phyloP scores from a whole-genome alignment of 2,888 invertebrate species.

The Leucophenga maculata region DNA sequence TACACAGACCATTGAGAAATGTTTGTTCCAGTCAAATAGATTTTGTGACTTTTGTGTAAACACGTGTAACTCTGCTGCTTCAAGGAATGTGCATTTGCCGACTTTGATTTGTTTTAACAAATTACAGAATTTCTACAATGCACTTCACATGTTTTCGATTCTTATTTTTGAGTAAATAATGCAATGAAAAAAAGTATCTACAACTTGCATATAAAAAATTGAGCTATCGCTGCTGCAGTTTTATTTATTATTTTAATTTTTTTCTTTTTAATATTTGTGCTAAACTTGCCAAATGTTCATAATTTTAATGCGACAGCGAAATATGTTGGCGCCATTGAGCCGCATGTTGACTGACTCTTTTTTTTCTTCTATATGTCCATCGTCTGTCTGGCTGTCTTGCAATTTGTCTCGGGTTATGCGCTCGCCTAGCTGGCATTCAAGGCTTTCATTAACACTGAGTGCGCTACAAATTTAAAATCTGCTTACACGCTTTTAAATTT shows the following conservation, averaged over 20 bases:
- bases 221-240: conserved; percentile 2
- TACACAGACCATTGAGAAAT: not conserved
- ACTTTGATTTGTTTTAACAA: conserved; percentile 27
- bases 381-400: conserved; percentile 5
- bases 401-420: not conserved
- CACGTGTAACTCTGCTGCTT: conserved; percentile 12
- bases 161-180: no score
- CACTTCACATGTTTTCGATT: conserved; percentile 45
- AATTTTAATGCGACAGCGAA: conserved; percentile 60
- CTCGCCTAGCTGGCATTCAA: conserved; percentile 24
- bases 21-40: conserved; percentile 28
- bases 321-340: conserved; percentile 57
- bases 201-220: not conserved
- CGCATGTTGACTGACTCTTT: conserved; percentile 27
- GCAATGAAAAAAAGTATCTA: not conserved
- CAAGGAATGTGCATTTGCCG: conserved; percentile 9
- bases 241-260: conserved; percentile 14
- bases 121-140: conserved; percentile 58
- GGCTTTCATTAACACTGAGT: conserved; percentile 47
- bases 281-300: conserved; percentile 54
- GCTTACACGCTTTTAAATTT: conserved; percentile 50
- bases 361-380: not conserved
- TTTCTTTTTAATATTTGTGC: conserved; percentile 31
- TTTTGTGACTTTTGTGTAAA: conserved; percentile 38
- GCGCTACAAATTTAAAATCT: conserved; percentile 39